These are phyloP conservation scores for Melanocharis versteri DNA, from an alignment of 2,113 vertebrate genomes.

Conservation along the genomic window DNA sequence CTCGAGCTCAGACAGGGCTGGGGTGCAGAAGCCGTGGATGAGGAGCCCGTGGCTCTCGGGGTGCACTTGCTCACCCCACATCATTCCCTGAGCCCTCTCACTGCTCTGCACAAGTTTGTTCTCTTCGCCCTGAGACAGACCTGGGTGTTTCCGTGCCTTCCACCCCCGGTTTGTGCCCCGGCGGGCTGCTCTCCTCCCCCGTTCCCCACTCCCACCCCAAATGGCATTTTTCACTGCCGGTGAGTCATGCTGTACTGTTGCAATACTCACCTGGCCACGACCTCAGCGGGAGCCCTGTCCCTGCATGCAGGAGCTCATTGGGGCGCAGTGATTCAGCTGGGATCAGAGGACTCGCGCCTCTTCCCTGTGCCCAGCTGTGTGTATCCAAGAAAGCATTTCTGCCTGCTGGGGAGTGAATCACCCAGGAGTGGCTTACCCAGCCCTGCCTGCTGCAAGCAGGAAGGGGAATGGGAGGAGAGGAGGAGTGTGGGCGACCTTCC, in stretches of 20 bases:
- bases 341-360: conserved; percentile 14
- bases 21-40: fast-evolving
- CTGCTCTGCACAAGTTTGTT: not conserved
- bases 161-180: not conserved
- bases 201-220: not conserved
- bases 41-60: fast-evolving
- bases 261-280: conserved; percentile 31
- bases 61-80: fast-evolving
- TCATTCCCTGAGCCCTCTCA: not conserved
- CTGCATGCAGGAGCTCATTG: conserved; percentile 32
- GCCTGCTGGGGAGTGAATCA: conserved; percentile 60
- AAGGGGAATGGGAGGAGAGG: not conserved
- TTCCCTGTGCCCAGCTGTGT: conserved; percentile 36
- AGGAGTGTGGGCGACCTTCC: not conserved
- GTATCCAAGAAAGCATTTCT: conserved; percentile 52
- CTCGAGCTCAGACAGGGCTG: not conserved
- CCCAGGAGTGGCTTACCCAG: conserved; percentile 53
- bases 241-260: not conserved
- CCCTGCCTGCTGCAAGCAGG: not conserved
- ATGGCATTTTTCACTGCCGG: not conserved
- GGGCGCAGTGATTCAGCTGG: conserved; percentile 42
- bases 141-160: not conserved
- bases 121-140: not conserved
- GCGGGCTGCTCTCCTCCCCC: not conserved
- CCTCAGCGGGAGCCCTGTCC: not conserved